A percentile compares a stretch with the other conserved stretches of the same genome.
Conservation (phyloP, 2,888 invertebrate genomes). For the Polydrusus pterygomalis region DNA sequence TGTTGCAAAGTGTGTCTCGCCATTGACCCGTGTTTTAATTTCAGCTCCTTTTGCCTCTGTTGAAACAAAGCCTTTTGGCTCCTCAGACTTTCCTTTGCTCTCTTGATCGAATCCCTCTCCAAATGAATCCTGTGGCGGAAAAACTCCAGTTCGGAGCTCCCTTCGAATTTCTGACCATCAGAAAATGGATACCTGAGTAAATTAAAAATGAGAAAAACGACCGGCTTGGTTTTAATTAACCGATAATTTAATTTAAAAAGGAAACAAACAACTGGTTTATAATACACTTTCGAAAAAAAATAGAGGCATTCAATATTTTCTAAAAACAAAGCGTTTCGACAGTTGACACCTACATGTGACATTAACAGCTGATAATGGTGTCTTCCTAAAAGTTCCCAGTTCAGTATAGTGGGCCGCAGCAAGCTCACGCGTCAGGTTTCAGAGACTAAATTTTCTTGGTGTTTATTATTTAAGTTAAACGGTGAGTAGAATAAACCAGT, state of each 20-base stretch:
- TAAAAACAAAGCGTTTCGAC: too few relatives aligned
- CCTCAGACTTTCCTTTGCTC: conserved; percentile 85
- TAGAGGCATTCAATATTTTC: too few relatives aligned
- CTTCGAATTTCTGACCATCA: conserved; percentile 75
- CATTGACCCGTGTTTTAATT: conserved; percentile 71
- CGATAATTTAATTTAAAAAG: background rate
- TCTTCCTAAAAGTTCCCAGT: too few relatives aligned
- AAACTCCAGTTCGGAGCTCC: conserved; percentile 85
- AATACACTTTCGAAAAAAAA: too few relatives aligned
- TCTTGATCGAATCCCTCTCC: conserved; percentile 87
- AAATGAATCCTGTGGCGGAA: conserved; percentile 88
- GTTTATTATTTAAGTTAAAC: too few relatives aligned
- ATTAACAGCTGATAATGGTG: too few relatives aligned
- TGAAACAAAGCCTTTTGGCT: conserved; percentile 81
- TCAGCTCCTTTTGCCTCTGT: conserved; percentile 77
- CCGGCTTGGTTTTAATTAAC: too few relatives aligned
- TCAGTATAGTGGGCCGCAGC: too few relatives aligned
- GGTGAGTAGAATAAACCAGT: too few relatives aligned
- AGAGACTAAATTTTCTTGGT: too few relatives aligned
- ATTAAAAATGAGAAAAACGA: background rate
- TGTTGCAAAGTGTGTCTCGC: conserved; percentile 75
- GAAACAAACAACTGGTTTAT: background rate
- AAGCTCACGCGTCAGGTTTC: too few relatives aligned
- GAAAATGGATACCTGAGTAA: conserved; percentile 80
- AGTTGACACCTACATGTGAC: too few relatives aligned